These are phyloP conservation scores for Calycopis cecrops DNA, from an alignment of 1,140 invertebrate species.

Conservation along the genomic window DNA sequence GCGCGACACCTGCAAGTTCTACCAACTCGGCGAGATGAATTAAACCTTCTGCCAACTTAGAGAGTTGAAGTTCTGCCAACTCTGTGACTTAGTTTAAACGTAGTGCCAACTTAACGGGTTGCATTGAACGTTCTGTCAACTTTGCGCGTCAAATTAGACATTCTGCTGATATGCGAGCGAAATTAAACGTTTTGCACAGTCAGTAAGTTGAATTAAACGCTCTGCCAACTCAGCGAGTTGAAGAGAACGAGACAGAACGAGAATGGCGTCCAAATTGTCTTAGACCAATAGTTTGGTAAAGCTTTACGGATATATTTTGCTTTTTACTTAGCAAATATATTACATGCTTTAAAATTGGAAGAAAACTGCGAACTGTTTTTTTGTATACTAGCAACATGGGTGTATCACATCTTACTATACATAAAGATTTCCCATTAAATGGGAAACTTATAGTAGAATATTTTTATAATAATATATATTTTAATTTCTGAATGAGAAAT, in stretches of 20 bases:
- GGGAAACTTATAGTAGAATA: conserved; percentile 1
- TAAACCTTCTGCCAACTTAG: conserved; percentile 21
- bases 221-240: background rate
- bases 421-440: conserved; percentile 5
- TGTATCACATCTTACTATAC: too few relatives aligned
- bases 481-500: background rate
- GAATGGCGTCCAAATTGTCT: conserved; percentile 8
- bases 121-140: too few relatives aligned
- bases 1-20: conserved; percentile 52
- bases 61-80: too few relatives aligned
- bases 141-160: too few relatives aligned
- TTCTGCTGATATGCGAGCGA: too few relatives aligned
- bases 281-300: conserved; percentile 9
- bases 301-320: conserved; percentile 5
- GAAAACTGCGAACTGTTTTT: too few relatives aligned
- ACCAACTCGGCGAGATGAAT: conserved; percentile 54
- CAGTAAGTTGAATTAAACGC: conserved; percentile 9
- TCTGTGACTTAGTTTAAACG: too few relatives aligned
- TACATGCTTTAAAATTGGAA: background rate
- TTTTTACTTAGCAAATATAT: conserved; percentile 4
- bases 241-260: conserved; percentile 12
- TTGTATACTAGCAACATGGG: too few relatives aligned
- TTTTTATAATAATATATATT: conserved; percentile 8
- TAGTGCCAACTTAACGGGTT: too few relatives aligned
- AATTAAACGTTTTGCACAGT: background rate